A percentile compares a stretch with the other conserved stretches of the same genome.
Conservation (phyloP, 2,888 invertebrate species). For the Patella ulyssiponensis region DNA sequence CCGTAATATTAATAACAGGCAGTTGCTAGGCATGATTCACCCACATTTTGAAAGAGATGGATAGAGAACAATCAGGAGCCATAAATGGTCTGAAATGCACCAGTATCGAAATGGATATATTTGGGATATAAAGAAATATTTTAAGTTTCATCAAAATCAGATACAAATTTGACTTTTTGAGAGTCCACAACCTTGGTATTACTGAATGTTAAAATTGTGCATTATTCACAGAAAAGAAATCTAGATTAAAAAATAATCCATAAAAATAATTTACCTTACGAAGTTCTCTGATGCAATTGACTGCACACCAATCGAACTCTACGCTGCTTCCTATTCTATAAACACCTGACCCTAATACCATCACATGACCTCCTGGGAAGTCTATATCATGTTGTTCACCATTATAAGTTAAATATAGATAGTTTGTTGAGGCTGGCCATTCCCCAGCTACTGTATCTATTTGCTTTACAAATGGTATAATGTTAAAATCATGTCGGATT, state of each 20-base stretch:
- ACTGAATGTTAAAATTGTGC: no score
- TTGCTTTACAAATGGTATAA: constrained; percentile 83
- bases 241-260: no score
- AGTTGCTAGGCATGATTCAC: no score
- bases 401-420: constrained; percentile 98
- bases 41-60: no score
- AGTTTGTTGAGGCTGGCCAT: constrained; percentile 99
- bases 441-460: constrained; percentile 99
- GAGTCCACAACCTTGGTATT: neutral
- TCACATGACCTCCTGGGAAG: constrained; percentile 58
- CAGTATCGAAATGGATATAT: no score
- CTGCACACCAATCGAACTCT: constrained; percentile 99
- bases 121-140: no score
- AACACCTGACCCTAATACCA: constrained; percentile 84
- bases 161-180: no score
- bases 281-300: constrained; percentile 93
- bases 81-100: no score
- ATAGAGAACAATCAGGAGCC: no score
- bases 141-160: no score
- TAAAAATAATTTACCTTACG: constrained; percentile 75
- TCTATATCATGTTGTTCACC: constrained; percentile 75
- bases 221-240: no score
- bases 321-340: constrained; percentile 84
- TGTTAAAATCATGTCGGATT: constrained; percentile 52
- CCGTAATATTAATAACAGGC: no score